Evolutionary conservation across 2,888 invertebrate species (phyloP), one percentile per base, ranked within the genome.

Genomic region (Ametastegia equiseti): DNA sequence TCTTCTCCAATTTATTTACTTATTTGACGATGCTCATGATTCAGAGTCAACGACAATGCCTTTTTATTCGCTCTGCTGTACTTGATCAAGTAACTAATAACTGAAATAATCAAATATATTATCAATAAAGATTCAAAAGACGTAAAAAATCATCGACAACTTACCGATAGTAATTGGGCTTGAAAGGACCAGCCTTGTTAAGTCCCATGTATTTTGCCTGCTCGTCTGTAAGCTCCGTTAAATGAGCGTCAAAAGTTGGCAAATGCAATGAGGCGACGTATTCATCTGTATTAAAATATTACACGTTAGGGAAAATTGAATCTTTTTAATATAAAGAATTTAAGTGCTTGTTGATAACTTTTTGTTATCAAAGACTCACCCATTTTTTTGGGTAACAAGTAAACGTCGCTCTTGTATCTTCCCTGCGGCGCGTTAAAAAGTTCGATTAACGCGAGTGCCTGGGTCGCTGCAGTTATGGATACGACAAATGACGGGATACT

Each of bases 351-450:
- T 30, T 30, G 1, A 23, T 11, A 13, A 63, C 2, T 0, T 15
- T 7, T 7, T 27, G 13, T 27, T 47, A 7, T 6, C 3, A 36
- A 4, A 42, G 42, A 90, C 93, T 90, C 92, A 97, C 97, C 97
- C 99, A 99, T 98, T 93, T 99, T 99, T 93, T 99, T 99, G 78
- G 99, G 99, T 88, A 99, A 93, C 85, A 99, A 94, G 92, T 99
- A 99, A 23, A 99, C 99, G 92, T 99, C 99, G 84, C 98, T 96
- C 93, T 98, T 99, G 92, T 99, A 99, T 83, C 99, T 94, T 57
- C 98, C 98, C 73, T 95, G 93, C 15, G 99, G 99, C 9, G 99
- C 99, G 93, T 99, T 99, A 90, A 97, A 99, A 60, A 99, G 93
- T 93, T 99, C 99, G 88, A 99, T 99, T 84, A 99, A 94, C 33